These are phyloP conservation scores for Trichechus manatus DNA, from an alignment of 2,113 vertebrate species.

Conservation along the genomic window DNA sequence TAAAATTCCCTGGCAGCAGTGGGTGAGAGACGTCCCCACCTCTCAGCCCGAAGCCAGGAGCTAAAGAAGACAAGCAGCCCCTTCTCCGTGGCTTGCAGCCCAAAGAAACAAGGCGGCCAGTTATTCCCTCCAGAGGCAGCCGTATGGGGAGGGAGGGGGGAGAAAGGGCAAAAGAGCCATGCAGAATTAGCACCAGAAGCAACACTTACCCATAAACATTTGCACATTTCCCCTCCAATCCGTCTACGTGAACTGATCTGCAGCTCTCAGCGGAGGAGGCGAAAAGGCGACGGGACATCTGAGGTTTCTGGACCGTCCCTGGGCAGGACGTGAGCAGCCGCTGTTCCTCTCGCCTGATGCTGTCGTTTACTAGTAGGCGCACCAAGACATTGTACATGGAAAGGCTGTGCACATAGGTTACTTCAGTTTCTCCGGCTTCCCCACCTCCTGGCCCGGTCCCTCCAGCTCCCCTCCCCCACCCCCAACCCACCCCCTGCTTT, in stretches of 20 bases:
- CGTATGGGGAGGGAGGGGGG: neutral
- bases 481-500: conserved; percentile 47
- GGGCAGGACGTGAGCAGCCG: conserved; percentile 48
- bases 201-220: conserved; percentile 84
- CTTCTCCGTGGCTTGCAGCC: conserved; percentile 54
- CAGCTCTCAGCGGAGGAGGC: conserved; percentile 52
- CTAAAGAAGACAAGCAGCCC: conserved; percentile 52
- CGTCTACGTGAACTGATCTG: conserved; percentile 59
- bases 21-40: neutral
- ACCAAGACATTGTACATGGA: neutral
- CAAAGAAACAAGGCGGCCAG: conserved; percentile 50
- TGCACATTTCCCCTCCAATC: conserved; percentile 48
- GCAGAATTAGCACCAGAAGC: conserved; percentile 47
- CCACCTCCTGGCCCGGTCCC: conserved; percentile 53
- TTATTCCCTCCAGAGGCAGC: neutral
- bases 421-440: conserved; percentile 49
- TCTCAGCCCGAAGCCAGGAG: conserved; percentile 54
- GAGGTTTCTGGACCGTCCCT: conserved; percentile 60
- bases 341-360: neutral
- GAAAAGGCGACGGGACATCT: conserved; percentile 56
- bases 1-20: conserved; percentile 61
- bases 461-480: conserved; percentile 42
- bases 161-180: neutral
- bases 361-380: neutral
- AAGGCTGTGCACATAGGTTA: conserved; percentile 64